A percentile compares a stretch with the other conserved stretches of the same genome.
These are phyloP conservation scores for Smutsia gigantea DNA, from an alignment of 2,797 vertebrate genomes.

Conservation along the genomic window DNA sequence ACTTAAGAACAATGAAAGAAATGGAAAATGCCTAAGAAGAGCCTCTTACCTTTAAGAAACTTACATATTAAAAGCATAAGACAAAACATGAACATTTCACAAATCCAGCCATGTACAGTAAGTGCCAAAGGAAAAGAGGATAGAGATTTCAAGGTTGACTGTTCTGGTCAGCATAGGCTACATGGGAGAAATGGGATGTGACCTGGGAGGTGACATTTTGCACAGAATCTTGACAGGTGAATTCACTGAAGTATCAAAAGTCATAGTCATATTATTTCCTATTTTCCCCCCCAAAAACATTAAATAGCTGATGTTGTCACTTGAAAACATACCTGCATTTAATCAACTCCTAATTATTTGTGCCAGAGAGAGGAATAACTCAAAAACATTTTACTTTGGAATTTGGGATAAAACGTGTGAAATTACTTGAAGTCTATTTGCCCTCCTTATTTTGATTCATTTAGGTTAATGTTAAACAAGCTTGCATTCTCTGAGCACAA, in stretches of 20 bases:
- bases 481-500: background rate
- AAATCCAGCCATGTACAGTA: background rate
- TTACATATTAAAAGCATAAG: background rate
- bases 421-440: background rate
- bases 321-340: background rate
- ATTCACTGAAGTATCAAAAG: background rate
- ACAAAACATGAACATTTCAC: background rate
- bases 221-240: background rate
- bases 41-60: background rate
- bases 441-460: background rate
- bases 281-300: background rate
- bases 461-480: background rate
- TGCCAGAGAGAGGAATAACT: background rate
- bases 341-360: background rate
- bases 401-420: background rate
- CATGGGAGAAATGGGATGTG: rapidly evolving
- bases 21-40: background rate
- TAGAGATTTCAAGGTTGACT: background rate
- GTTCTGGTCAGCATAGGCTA: no score
- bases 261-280: background rate
- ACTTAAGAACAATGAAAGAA: background rate
- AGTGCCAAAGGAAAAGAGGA: background rate
- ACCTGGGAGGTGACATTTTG: background rate
- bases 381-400: constrained; percentile 26
- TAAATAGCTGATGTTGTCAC: background rate